phyloP scores from a whole-genome alignment of 2,888 invertebrate genomes.

The Aphidius colemani region DNA sequence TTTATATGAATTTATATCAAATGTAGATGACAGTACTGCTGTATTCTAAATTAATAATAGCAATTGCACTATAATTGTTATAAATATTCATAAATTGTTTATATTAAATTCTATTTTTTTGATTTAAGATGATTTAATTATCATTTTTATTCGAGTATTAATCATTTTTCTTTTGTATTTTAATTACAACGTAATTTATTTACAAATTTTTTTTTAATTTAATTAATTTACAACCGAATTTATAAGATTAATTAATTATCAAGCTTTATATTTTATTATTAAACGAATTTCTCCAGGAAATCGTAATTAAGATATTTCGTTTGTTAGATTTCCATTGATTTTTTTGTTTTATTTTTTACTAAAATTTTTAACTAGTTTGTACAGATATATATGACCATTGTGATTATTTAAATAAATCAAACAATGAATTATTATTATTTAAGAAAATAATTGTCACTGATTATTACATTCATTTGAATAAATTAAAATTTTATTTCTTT shows the following conservation, averaged over 20 bases:
- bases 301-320: not conserved
- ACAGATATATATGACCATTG: not conserved
- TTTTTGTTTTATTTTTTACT: constrained; percentile 5
- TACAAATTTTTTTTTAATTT: no score
- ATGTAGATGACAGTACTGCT: no score
- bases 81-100: no score
- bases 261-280: constrained; percentile 10
- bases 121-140: no score
- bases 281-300: constrained; percentile 9
- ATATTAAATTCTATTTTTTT: no score
- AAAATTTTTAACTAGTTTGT: constrained; percentile 15
- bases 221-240: constrained; percentile 25
- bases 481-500: not conserved
- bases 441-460: constrained; percentile 8
- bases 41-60: no score
- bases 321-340: constrained; percentile 1
- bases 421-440: constrained; percentile 7
- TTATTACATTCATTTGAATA: not conserved
- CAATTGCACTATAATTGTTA: no score
- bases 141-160: no score
- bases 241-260: constrained; percentile 7
- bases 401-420: constrained; percentile 5
- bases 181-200: no score
- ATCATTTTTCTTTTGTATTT: no score
- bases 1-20: no score